A percentile compares a stretch with the other conserved stretches of the same genome.
Evolutionary conservation across 2,113 vertebrate species (phyloP).

Genomic region (Bubalus kerabau): DNA sequence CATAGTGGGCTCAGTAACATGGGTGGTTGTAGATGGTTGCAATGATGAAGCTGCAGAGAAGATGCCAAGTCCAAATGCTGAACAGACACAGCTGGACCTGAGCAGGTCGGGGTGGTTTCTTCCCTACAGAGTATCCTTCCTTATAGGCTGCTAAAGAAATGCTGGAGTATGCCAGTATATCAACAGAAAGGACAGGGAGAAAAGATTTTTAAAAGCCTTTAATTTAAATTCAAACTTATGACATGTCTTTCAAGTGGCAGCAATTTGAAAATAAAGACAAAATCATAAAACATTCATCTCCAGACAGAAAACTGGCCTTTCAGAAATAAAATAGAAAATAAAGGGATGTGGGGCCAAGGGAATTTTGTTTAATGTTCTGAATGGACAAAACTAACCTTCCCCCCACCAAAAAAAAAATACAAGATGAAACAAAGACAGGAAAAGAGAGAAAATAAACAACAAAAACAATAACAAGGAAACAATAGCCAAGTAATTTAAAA

Average conservation of each 20-base stretch:
- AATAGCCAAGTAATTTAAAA: background rate
- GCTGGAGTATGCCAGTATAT: background rate
- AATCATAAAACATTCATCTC: background rate
- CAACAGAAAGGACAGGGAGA: background rate
- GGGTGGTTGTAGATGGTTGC: background rate
- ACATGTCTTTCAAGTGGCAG: background rate
- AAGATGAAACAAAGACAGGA: background rate
- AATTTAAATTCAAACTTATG: background rate
- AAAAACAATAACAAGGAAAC: background rate
- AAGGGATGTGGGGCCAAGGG: background rate
- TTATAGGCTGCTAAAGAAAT: background rate
- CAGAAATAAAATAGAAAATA: background rate
- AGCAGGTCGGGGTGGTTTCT: background rate
- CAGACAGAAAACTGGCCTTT: background rate
- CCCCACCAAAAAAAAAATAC: background rate
- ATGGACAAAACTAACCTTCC: background rate
- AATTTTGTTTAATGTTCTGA: background rate
- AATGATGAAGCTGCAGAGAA: background rate
- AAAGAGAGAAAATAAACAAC: background rate
- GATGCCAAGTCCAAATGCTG: too few species aligned
- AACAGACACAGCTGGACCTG: background rate
- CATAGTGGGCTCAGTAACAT: accelerated
- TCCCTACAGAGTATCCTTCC: background rate
- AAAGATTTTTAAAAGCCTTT: background rate
- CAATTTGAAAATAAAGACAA: background rate